A percentile compares a stretch with the other conserved stretches of the same genome.
These are phyloP conservation scores for Cyprinella venusta DNA, from an alignment of 2,797 vertebrate species.

Conservation along the genomic window DNA sequence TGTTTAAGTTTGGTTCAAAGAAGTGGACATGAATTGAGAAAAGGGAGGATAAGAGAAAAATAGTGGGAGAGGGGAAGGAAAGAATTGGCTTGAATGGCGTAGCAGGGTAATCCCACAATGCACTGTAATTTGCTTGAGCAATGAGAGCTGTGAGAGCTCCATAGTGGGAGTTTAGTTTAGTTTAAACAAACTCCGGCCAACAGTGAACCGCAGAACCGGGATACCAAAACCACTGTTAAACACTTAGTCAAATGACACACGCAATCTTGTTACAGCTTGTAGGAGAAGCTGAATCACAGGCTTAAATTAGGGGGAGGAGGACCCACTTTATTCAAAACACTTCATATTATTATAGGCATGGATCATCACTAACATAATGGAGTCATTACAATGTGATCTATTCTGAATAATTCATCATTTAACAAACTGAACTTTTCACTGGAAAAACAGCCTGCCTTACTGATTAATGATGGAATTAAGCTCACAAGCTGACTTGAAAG, in stretches of 20 bases:
- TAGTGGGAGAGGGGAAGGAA: conserved; percentile 21
- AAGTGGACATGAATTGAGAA: background rate
- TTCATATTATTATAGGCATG: conserved; percentile 29
- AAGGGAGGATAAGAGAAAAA: background rate
- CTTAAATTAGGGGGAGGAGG: conserved; percentile 13
- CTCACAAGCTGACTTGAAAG: background rate
- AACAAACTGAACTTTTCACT: background rate
- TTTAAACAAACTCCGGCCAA: conserved; percentile 38
- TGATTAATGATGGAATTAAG: background rate
- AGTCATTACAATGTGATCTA: background rate
- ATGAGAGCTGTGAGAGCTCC: conserved; percentile 19
- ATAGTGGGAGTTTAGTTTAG: conserved; percentile 47
- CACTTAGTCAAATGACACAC: conserved; percentile 32
- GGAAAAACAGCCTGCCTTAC: background rate
- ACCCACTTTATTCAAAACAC: background rate
- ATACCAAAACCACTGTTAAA: conserved; percentile 28
- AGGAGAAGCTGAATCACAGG: conserved; percentile 58
- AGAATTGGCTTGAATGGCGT: background rate
- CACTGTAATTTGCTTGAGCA: conserved; percentile 36
- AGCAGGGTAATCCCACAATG: conserved; percentile 2
- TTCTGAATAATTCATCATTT: background rate
- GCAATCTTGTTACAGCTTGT: background rate
- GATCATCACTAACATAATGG: conserved; percentile 2
- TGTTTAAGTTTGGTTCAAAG: background rate
- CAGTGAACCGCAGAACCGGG: conserved; percentile 7